Base-by-base conservation (phyloP, 2,888 invertebrate species). In the Monopis laevigella region DNA sequence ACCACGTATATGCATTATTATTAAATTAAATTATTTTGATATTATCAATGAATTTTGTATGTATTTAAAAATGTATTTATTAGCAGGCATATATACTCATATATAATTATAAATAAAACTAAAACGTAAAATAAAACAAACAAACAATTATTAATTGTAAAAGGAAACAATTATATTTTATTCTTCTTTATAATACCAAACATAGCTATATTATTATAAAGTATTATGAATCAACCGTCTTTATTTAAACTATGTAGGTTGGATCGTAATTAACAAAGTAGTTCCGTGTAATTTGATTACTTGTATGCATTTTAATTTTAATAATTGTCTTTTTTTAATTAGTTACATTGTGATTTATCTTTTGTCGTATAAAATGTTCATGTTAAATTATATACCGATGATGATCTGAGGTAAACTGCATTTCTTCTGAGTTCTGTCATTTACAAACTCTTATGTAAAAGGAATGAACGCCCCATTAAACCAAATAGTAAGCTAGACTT, bases 171-270 rank as follows among this genome's bases (percentile, higher is more conserved):
- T 16, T 32, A 32, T 17, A 2, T 32, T 32, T n/a, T n/a, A n/a
- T n/a, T n/a, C n/a, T n/a, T n/a, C n/a, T n/a, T n/a, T n/a, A n/a
- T 17, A 32, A 32, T 32, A 32, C 14, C 17, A 32, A 32, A 17
- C 32, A 32, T 32, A 17, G 7, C 17, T 32, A 32, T 32, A 17
- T 17, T 21, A 21, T 32, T 17, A 17, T 32, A n/a, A n/a, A n/a
- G n/a, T n/a, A n/a, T n/a, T n/a, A n/a, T n/a, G n/a, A n/a, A n/a
- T n/a, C n/a, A n/a, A n/a, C n/a, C n/a, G n/a, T n/a, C n/a, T n/a
- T n/a, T n/a, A n/a, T n/a, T n/a, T n/a, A n/a, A n/a, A n/a, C n/a
- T n/a, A n/a, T n/a, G 8, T 28, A 30, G 14, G 32, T n/a, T 32
- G 17, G 17, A 14, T 7, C 10, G 32, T 32, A 32, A 32, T 32